Evolutionary conservation across 2,113 vertebrate species (phyloP), one percentile per base, ranked within the genome.

Genomic region (Brachypteracias leptosomus): DNA sequence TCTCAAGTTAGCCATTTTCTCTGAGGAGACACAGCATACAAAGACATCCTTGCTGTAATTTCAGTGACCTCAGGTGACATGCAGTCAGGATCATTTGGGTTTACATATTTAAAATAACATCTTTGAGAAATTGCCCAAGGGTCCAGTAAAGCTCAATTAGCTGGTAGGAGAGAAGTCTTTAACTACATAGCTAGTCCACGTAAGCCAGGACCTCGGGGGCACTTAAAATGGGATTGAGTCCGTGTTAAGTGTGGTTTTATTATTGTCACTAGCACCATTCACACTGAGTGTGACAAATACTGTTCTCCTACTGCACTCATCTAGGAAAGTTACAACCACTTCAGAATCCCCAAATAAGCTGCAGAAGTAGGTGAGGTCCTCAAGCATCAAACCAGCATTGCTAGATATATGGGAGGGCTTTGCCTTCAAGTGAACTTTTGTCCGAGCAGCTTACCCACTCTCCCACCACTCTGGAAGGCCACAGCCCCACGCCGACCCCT

Each of bases 21-120:
- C 80, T 62, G 66, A 66, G 58, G 92, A 35, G 26, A 35, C 15
- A 35, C 62, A 92, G 63, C 62, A 47, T 36, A 85, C 66, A 76
- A 62, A 94, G 66, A 54, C 31, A 62, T 54, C 67, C 38, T 47
- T 75, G 76, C 44, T 92, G 66, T 44, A 67, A 55, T 87, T 94
- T 78, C 73, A 73, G 62, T 90, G 92, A 93, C 88, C 90, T 94
- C 88, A 79, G 90, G 93, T 92, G 58, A 33, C 40, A 49, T 24
- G 47, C 75, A 92, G 7, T 47, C 77, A 25, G 52, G 40, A 84
- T 72, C 6, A 0, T 38, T 86, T 87, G 7, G 3, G 1, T 88
- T 93, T 82, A 58, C 33, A 42, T 70, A 79, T 89, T 90, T 92
- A 87, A 87, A 92, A 76, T 31, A 89, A 71, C 54, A 93, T 42